phyloP scores from a whole-genome alignment of 2,113 vertebrate genomes.

The Corvus cornix region DNA sequence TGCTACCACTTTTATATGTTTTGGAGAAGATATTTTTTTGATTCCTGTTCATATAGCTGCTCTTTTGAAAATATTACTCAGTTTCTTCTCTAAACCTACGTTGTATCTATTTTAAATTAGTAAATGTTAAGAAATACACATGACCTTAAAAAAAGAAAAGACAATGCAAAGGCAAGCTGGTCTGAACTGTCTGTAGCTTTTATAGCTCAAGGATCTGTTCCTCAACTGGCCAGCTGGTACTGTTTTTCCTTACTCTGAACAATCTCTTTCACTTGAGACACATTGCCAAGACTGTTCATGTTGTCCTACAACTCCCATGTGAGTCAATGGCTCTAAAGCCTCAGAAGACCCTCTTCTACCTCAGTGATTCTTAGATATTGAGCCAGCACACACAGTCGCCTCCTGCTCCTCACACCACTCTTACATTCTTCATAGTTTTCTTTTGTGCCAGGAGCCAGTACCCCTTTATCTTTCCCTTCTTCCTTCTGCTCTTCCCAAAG shows the following conservation, averaged over 20 bases:
- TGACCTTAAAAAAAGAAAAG: not conserved
- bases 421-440: not conserved
- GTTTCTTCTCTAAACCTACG: not conserved
- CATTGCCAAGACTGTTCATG: not conserved
- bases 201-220: not conserved
- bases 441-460: not conserved
- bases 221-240: not conserved
- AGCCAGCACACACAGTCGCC: not conserved
- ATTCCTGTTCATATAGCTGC: not conserved
- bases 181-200: not conserved
- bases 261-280: not conserved
- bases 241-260: not conserved
- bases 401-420: not conserved
- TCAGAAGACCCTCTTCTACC: not conserved
- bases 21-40: not conserved
- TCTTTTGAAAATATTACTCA: not conserved
- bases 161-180: not conserved
- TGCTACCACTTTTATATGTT: not conserved
- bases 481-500: not conserved
- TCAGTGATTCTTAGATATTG: not conserved
- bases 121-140: not conserved
- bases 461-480: not conserved
- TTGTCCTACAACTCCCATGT: not conserved
- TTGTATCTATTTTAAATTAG: not conserved
- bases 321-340: not conserved